Base-by-base conservation (phyloP, 1,140 invertebrate genomes). In the Drosophila nebulosa region DNA sequence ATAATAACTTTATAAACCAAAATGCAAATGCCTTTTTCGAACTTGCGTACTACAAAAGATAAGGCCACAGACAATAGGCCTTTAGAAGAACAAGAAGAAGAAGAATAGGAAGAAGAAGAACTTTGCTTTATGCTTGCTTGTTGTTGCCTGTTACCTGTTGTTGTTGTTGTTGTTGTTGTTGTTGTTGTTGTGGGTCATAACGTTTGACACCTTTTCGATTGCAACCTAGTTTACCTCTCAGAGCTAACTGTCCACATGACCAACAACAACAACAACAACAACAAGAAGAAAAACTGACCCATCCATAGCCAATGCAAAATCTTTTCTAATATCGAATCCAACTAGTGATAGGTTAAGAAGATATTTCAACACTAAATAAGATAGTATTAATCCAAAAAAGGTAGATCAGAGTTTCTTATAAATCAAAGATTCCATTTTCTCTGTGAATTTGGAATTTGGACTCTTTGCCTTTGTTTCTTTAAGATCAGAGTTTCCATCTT, bases 151-250 rank as follows among this genome's bases (percentile, higher is more conserved):
- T 42, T 42, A 5, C 14, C 39, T 21, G 39, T 3, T n/a, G 35
- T 3, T 36, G 12, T 26, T 6, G 21, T 51, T 50, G 12, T 22
- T 32, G 18, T 51, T 12, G 22, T 2, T 14, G 46, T n/a, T 35
- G 46, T 51, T 74, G 18, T 74, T 30, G 71, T 62, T 74, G 60
- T 70, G n/a, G 57, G 16, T 57, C 50, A 35, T 51, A 60, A 39
- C 18, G 64, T 56, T 57, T 75, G 69, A 76, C 73, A 76, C 69
- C 69, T 67, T 76, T 75, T 59, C 16, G 21, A 9, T 62, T 21
- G 39, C 18, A 46, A 46, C 39, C 39, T 4, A 46, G 39, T 46
- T 46, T 21, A 32, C 9, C 18, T n/a, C 35, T n/a, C 36, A 16
- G 4, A 46, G 7, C 0, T 46, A 46, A 46, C 39, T 46, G 39